phyloP scores from a whole-genome alignment of 2,888 invertebrate genomes.

The Cordilura impudica region DNA sequence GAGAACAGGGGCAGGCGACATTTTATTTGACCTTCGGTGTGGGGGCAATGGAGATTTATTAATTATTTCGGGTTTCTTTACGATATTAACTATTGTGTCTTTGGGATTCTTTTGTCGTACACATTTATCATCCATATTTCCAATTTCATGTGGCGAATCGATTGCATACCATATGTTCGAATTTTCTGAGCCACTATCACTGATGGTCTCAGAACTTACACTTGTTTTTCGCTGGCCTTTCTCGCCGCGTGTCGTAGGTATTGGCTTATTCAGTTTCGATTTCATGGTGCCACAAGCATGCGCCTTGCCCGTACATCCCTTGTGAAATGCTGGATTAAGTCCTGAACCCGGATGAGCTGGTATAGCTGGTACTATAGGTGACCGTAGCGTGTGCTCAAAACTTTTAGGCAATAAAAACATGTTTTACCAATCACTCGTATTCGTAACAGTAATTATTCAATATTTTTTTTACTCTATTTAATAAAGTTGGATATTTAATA shows the following conservation, averaged over 20 bases:
- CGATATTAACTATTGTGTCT: not conserved
- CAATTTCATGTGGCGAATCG: not conserved
- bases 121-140: slow-evolving; percentile 15
- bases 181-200: slow-evolving; percentile 77
- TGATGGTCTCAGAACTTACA: slow-evolving; percentile 77
- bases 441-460: too few relatives aligned
- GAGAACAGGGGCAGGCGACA: not conserved
- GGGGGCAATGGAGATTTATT: slow-evolving; percentile 42
- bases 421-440: slow-evolving; percentile 56
- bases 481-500: not conserved
- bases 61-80: not conserved
- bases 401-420: slow-evolving; percentile 76
- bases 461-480: slow-evolving; percentile 28
- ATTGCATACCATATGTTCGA: slow-evolving; percentile 60
- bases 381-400: slow-evolving; percentile 76
- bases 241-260: slow-evolving; percentile 61
- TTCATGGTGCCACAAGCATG: slow-evolving; percentile 83
- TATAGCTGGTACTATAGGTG: slow-evolving; percentile 70
- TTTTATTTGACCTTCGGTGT: slow-evolving; percentile 14
- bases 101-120: not conserved
- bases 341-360: slow-evolving; percentile 71
- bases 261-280: slow-evolving; percentile 65
- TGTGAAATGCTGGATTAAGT: slow-evolving; percentile 80
- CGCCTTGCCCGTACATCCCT: slow-evolving; percentile 86
- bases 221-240: slow-evolving; percentile 74